Base-by-base conservation (phyloP, 2,113 vertebrate genomes). In the Ceratotherium simum region DNA sequence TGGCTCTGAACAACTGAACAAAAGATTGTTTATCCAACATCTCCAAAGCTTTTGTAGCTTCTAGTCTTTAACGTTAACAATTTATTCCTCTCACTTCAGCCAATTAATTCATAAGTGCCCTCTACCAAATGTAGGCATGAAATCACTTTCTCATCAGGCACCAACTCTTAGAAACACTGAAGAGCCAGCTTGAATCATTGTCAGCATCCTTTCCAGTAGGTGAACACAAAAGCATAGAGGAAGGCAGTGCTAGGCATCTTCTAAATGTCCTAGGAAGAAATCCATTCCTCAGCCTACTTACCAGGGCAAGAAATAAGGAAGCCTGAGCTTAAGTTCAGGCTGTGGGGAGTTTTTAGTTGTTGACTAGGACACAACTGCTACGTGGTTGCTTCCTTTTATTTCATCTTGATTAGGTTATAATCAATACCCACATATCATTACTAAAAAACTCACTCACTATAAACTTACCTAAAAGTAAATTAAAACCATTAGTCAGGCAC, bases 71-170 rank as follows among this genome's bases (percentile, higher is more conserved):
- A 76, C 18, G n/a, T 64, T 91, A 90, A 42, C 10, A 86, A 69
- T 64, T 86, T 31, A 36, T 78, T 79, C 7, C 39, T 87, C 73
- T 94, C 83, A 62, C 33, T 73, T 23, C 33, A 93, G 36, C 46
- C 42, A 95, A 29, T 65, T 64, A 95, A 97, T 90, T 92, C 70
- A 92, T n/a, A 95, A 94, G 65, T 85, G 75, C 36, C 33, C 1
- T 90, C 64, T 62, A 89, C 60, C 48, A 76, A 87, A 70, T 81
- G 33, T 39, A 92, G 72, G 89, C 7, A 89, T 97, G 92, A 97
- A 90, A 94, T 98, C 95, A 97, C 86, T 97, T 98, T 95, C 91
- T 95, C 78, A 80, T 75, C 76, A 95, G 72, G 95, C 92, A 97
- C 72, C 97, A 97, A 64, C 67, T 67, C 51, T 97, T 79, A 90